These are phyloP conservation scores for Erannis defoliaria DNA, from an alignment of 2,888 invertebrate species.

Conservation along the genomic window DNA sequence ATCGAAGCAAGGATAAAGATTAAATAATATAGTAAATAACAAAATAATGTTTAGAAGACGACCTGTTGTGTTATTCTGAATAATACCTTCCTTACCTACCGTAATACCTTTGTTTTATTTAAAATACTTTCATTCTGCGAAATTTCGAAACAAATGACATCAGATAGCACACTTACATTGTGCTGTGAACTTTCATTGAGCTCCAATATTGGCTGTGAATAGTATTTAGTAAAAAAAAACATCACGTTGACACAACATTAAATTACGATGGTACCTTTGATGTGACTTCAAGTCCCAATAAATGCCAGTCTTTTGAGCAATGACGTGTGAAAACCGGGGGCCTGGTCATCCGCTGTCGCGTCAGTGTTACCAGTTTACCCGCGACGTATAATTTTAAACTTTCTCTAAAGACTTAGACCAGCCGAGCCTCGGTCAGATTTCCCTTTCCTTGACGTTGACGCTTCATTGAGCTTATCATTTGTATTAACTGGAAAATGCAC, in stretches of 20 bases:
- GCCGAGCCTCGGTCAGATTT: constrained; percentile 67
- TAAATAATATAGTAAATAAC: too few species aligned
- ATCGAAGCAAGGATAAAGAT: too few species aligned
- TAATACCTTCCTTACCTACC: too few species aligned
- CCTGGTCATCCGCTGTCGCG: constrained; percentile 56
- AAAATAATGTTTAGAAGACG: too few species aligned
- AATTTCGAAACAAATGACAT: not conserved
- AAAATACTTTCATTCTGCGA: too few species aligned
- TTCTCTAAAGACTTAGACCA: constrained; percentile 71
- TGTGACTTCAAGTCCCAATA: not conserved
- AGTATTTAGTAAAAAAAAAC: too few species aligned
- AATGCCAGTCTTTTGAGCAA: not conserved
- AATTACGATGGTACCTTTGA: not conserved
- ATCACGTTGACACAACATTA: not conserved
- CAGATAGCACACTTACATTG: too few species aligned
- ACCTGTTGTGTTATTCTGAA: too few species aligned
- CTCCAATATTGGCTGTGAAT: too few species aligned
- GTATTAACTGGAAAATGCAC: constrained; percentile 47
- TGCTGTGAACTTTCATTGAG: too few species aligned
- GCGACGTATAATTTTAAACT: constrained; percentile 83
- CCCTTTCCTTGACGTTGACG: constrained; percentile 67
- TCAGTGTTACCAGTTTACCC: constrained; percentile 76
- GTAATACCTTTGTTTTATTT: too few species aligned
- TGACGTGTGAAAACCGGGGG: constrained; percentile 8
- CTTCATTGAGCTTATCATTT: constrained; percentile 66